Evolutionary conservation across 2,797 vertebrate species (phyloP).

Genomic region (Scolopax bukidnonensis): DNA sequence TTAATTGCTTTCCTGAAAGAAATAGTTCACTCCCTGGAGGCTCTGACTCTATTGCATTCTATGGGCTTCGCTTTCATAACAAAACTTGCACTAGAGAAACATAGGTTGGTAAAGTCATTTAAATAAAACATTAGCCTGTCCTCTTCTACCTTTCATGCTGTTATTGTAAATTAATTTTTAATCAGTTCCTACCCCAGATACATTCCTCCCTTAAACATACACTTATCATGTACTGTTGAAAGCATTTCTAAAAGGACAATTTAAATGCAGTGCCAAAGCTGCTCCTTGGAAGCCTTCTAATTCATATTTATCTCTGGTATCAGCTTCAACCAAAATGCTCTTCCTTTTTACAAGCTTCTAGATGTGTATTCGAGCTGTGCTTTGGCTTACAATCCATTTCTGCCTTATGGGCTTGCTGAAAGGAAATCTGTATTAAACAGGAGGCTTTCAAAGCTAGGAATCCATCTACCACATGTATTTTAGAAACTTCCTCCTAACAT

Average conservation of each 20-base stretch:
- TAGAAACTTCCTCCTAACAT: neutral
- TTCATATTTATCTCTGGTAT: neutral
- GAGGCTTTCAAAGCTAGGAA: neutral
- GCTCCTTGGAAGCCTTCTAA: neutral
- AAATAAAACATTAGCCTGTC: conserved; percentile 52
- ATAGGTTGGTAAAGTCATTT: neutral
- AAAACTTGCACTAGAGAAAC: conserved; percentile 21
- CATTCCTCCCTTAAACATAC: conserved; percentile 9
- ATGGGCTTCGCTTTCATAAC: neutral
- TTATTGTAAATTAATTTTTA: conserved; percentile 59
- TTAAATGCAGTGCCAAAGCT: neutral
- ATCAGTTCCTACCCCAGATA: conserved; percentile 27
- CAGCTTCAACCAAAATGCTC: neutral
- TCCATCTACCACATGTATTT: neutral
- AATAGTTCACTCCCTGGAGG: neutral
- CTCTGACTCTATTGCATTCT: neutral
- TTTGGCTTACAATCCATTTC: conserved; percentile 10
- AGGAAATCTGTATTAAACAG: neutral
- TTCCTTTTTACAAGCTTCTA: neutral
- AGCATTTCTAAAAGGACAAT: conserved; percentile 20
- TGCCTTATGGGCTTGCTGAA: neutral
- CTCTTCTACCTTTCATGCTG: conserved; percentile 25
- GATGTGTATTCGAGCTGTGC: neutral
- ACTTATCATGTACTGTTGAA: neutral
- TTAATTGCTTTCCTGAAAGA: neutral